phyloP scores from a whole-genome alignment of 1,140 invertebrate species.

The Drosophila lacteicornis region DNA sequence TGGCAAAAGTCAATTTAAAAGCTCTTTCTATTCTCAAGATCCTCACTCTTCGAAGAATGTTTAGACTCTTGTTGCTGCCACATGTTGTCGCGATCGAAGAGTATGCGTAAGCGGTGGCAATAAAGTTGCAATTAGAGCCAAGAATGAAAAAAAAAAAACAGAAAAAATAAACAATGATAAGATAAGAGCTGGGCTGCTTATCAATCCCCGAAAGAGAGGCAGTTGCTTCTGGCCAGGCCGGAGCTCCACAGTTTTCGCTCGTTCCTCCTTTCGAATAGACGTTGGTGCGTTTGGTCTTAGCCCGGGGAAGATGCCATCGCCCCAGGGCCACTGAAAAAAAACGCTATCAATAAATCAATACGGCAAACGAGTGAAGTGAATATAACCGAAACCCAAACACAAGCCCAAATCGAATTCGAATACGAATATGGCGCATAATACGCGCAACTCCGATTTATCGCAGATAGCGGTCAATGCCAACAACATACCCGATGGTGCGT shows the following conservation, averaged over 20 bases:
- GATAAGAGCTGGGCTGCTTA: conserved; percentile 54
- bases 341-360: conserved; percentile 23
- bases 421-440: conserved; percentile 62
- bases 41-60: not conserved
- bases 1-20: not conserved
- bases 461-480: conserved; percentile 78
- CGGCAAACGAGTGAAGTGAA: conserved; percentile 24
- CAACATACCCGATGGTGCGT: conserved; percentile 78
- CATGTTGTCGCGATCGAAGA: conserved; percentile 22
- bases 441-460: conserved; percentile 73
- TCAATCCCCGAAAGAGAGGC: conserved; percentile 24
- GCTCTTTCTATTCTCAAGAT: not conserved
- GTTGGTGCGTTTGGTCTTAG: conserved; percentile 19
- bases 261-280: conserved; percentile 64
- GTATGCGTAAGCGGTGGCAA: conserved; percentile 39
- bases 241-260: conserved; percentile 44
- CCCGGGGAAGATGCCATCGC: conserved; percentile 51
- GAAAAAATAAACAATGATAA: conserved; percentile 45
- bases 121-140: conserved; percentile 36
- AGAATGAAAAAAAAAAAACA: conserved; percentile 5
- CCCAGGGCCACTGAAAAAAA: conserved; percentile 19
- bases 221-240: conserved; percentile 6
- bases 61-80: conserved; percentile 32
- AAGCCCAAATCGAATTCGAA: conserved; percentile 26
- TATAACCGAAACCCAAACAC: conserved; percentile 25